Conservation (phyloP, 2,888 invertebrate species). For the Elegia similella region DNA sequence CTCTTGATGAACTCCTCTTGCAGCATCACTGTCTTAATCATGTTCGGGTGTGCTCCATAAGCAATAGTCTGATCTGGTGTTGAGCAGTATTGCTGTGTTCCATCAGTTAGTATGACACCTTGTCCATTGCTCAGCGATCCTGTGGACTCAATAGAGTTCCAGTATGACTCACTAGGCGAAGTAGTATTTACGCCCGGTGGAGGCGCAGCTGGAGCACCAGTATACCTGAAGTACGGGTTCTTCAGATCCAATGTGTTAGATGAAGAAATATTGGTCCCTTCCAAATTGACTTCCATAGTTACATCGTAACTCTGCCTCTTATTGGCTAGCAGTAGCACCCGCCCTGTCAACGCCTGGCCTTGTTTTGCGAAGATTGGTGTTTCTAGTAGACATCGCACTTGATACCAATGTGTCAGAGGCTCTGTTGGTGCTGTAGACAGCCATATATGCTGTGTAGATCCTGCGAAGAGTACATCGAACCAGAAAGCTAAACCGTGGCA, state of each 20-base stretch:
- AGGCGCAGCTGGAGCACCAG: constrained; percentile 94
- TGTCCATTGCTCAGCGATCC: constrained; percentile 73
- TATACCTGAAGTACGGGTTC: constrained; percentile 98
- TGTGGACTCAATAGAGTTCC: constrained; percentile 92
- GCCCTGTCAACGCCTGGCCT: constrained; percentile 94
- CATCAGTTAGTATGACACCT: constrained; percentile 67
- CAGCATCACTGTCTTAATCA: constrained; percentile 78
- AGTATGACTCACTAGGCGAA: constrained; percentile 96
- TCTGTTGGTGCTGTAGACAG: constrained; percentile 98
- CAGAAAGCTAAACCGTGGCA: constrained; percentile 99
- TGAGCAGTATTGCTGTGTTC: constrained; percentile 66
- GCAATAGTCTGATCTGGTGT: constrained; percentile 63
- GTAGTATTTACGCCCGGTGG: constrained; percentile 95
- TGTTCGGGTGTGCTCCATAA: constrained; percentile 68
- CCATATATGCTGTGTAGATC: constrained; percentile 95
- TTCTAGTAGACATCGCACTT: constrained; percentile 96
- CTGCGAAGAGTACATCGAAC: constrained; percentile 99
- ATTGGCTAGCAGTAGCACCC: constrained; percentile 94
- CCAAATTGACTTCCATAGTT: constrained; percentile 95
- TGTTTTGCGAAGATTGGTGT: constrained; percentile 97
- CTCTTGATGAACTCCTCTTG: constrained; percentile 79
- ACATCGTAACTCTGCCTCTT: constrained; percentile 99
- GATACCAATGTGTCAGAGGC: constrained; percentile 99
- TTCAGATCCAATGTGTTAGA: constrained; percentile 97
- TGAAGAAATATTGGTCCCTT: constrained; percentile 92